A percentile compares a stretch with the other conserved stretches of the same genome.
Conservation (phyloP, 2,888 invertebrate species). For the Caenorhabditis becei region DNA sequence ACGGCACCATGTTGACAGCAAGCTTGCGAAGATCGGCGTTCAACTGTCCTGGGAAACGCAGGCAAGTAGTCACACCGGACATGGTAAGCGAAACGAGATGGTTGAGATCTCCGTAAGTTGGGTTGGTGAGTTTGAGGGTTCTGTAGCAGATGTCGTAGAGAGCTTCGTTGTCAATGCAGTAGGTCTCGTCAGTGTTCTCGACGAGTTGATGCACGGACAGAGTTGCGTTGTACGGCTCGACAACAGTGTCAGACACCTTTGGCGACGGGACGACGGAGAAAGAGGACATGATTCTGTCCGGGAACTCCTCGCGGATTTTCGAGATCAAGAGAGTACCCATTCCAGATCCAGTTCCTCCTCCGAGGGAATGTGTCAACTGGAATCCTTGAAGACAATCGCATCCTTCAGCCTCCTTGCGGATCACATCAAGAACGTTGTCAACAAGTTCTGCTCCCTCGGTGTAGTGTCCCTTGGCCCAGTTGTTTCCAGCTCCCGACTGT, state of each 20-base stretch:
- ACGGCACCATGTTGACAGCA: slow-evolving; percentile 92
- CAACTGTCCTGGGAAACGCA: slow-evolving; percentile 92
- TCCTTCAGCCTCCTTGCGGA: slow-evolving; percentile 89
- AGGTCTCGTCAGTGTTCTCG: slow-evolving; percentile 80
- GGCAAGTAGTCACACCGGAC: slow-evolving; percentile 85
- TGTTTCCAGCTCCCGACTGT: slow-evolving; percentile 90
- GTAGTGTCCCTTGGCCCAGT: slow-evolving; percentile 93
- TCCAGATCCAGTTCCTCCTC: slow-evolving; percentile 92
- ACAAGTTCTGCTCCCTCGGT: slow-evolving; percentile 88
- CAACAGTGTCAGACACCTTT: slow-evolving; percentile 87
- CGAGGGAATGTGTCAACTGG: slow-evolving; percentile 90
- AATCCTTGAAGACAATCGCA: slow-evolving; percentile 94
- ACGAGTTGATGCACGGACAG: slow-evolving; percentile 84
- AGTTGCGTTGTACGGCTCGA: slow-evolving; percentile 85
- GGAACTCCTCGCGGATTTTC: slow-evolving; percentile 97
- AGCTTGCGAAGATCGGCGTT: slow-evolving; percentile 90
- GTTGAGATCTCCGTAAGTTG: slow-evolving; percentile 87
- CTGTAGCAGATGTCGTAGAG: slow-evolving; percentile 85
- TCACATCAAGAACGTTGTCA: slow-evolving; percentile 85
- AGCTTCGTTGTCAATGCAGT: slow-evolving; percentile 84
- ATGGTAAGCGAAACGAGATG: slow-evolving; percentile 84
- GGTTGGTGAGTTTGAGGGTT: slow-evolving; percentile 85
- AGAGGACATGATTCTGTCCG: slow-evolving; percentile 98
- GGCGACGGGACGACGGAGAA: slow-evolving; percentile 94
- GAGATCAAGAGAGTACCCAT: slow-evolving; percentile 93